A percentile compares a stretch with the other conserved stretches of the same genome.
These are phyloP conservation scores for Selene dorsalis DNA, from an alignment of 2,797 vertebrate genomes.

Conservation along the genomic window DNA sequence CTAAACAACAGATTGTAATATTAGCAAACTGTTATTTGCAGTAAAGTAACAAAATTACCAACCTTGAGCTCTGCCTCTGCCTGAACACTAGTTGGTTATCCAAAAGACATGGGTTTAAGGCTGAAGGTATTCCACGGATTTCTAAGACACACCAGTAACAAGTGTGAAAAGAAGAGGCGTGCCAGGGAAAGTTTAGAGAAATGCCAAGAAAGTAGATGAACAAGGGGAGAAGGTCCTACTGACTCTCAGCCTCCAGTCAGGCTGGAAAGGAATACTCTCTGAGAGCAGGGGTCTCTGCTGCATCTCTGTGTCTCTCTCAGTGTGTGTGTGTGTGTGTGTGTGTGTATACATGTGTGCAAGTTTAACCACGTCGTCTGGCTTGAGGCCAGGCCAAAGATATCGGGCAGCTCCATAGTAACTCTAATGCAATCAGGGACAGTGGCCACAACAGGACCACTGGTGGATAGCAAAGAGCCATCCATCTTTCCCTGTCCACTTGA, in stretches of 20 bases:
- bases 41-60: conserved; percentile 58
- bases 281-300: conserved; percentile 68
- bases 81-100: conserved; percentile 46
- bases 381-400: conserved; percentile 80
- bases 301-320: conserved; percentile 51
- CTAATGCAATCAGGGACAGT: conserved; percentile 78
- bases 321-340: conserved; percentile 37
- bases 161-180: conserved; percentile 28
- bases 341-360: conserved; percentile 44
- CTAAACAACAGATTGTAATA: background rate
- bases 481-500: conserved; percentile 37
- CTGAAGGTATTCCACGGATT: conserved; percentile 59
- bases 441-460: conserved; percentile 58
- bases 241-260: conserved; percentile 67
- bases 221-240: conserved; percentile 48
- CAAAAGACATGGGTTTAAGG: conserved; percentile 42
- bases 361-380: conserved; percentile 76
- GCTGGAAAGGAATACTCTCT: conserved; percentile 66
- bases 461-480: conserved; percentile 42
- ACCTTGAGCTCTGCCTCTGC: conserved; percentile 66
- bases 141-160: conserved; percentile 27
- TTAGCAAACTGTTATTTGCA: background rate
- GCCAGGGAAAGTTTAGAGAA: conserved; percentile 47
- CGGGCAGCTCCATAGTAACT: conserved; percentile 73
- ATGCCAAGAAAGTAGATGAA: conserved; percentile 49